Evolutionary conservation across 2,888 invertebrate genomes (phyloP), one percentile per base, ranked within the genome.

Genomic region (Chloroclysta siterata): DNA sequence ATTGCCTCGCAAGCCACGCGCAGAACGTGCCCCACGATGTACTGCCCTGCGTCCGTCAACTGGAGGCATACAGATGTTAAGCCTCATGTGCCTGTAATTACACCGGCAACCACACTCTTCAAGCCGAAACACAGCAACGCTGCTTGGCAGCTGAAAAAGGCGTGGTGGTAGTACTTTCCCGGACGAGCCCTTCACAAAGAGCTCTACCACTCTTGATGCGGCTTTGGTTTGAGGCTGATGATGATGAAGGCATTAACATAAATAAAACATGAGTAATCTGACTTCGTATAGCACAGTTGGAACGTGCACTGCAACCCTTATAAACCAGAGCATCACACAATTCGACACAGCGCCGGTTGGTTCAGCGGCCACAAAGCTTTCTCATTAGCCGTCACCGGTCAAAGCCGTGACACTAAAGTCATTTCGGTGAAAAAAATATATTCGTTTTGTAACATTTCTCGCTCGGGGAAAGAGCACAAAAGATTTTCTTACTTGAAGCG

Each of bases 401-500:
- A 80, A 78, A 85, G 83, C 86, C 88, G 87, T 89, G 90, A 89
- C 90, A 90, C 88, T 88, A 85, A 91, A 90, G 83, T 89, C 85
- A 89, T 89, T 89, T 88, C 83, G 74, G 82, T 79, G 77, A 88
- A 90, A 89, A 88, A 56, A 86, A 87, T 83, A 76, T 75, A 82
- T 80, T 84, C 83, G 85, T 88, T 90, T 88, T 84, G 88, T 89
- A 87, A 87, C 84, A 87, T 88, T 90, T 88, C 87, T 89, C 84
- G 85, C 83, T 84, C 83, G 86, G 87, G 88, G 87, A 89, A 89
- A 89, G 86, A 84, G 86, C 86, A 90, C 89, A 90, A 90, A 89
- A 90, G 89, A 85, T 85, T 89, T 90, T 89, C 90, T 89, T 88
- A 88, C 90, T 83, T 80, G 85, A 87, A 89, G 90, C 92, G 90